These are phyloP conservation scores for Hemicordylus capensis DNA, from an alignment of 2,113 vertebrate genomes.

Conservation along the genomic window DNA sequence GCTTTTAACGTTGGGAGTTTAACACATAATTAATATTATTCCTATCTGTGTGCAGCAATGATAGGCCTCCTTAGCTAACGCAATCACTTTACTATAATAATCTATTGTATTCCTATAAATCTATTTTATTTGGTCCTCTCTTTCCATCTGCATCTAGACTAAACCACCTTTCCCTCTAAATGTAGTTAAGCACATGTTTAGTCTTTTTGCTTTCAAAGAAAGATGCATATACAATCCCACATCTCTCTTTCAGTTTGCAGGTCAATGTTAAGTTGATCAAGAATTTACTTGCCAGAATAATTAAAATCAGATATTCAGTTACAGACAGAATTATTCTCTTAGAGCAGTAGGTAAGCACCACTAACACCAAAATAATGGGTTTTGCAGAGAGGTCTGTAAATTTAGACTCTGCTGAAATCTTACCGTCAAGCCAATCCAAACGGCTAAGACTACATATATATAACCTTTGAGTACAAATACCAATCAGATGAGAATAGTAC, in stretches of 20 bases:
- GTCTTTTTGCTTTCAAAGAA: background rate
- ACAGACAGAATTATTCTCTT: background rate
- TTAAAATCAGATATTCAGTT: slow-evolving; percentile 7
- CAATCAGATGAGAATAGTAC: background rate
- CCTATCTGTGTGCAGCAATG: background rate
- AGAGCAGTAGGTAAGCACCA: background rate
- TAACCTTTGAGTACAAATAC: background rate
- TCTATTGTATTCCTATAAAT: background rate
- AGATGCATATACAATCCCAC: background rate
- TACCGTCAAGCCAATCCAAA: slow-evolving; percentile 21
- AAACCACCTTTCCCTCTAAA: background rate
- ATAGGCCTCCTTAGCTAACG: background rate
- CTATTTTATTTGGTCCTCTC: background rate
- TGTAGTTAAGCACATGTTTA: background rate
- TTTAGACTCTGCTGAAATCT: background rate
- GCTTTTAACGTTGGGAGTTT: background rate
- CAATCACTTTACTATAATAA: background rate
- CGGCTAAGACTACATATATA: background rate
- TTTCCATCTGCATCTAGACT: background rate
- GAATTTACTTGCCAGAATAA: background rate
- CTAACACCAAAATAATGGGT: background rate
- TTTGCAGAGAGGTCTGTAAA: background rate
- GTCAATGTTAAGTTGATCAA: background rate
- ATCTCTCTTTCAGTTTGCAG: background rate
- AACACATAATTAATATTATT: background rate